Base-by-base conservation (phyloP, 1,140 invertebrate species). In the Frieseomelitta varia region DNA sequence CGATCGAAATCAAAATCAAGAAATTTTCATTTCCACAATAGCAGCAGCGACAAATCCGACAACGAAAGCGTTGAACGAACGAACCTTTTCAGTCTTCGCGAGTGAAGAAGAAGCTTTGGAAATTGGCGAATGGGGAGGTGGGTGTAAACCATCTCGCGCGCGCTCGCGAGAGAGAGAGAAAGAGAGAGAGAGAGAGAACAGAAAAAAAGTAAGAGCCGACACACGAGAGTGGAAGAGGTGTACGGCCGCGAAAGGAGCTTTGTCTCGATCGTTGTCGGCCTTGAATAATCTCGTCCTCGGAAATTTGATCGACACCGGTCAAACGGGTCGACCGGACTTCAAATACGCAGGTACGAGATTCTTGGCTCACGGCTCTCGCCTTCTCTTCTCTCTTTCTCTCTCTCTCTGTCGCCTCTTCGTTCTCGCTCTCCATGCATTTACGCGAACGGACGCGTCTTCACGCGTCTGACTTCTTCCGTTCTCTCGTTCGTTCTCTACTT, bases 231-330 rank as follows among this genome's bases (percentile, higher is more conserved):
- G 79, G 77, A 68, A 73, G 53, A 79, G 77, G 81, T 81, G 34
- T n/a, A 83, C 73, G 76, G 78, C 78, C 63, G 77, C 68, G 87
- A 89, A 80, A 86, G 83, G 82, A 89, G 91, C 90, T 94, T 94
- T 93, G 93, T 94, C 91, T 93, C 89, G 89, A 80, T 84, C 75
- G 89, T 88, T 88, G 90, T 83, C 85, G 91, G 81, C 93, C 92
- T 92, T 92, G 92, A 87, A 90, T 90, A 87, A 92, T 91, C 89
- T 91, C 90, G 87, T 90, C 92, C 90, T 94, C 90, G 91, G 92
- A 94, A 94, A 94, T 94, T 94, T 94, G 93, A 95, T 95, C 94
- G 93, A 95, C 93, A 94, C 93, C 86, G 91, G 91, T 91, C 91
- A 94, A 94, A 94, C 93, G 91, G 90, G 93, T 94, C 90, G 90